Base-by-base conservation (phyloP, 2,113 vertebrate species). In the Gobio gobio region DNA sequence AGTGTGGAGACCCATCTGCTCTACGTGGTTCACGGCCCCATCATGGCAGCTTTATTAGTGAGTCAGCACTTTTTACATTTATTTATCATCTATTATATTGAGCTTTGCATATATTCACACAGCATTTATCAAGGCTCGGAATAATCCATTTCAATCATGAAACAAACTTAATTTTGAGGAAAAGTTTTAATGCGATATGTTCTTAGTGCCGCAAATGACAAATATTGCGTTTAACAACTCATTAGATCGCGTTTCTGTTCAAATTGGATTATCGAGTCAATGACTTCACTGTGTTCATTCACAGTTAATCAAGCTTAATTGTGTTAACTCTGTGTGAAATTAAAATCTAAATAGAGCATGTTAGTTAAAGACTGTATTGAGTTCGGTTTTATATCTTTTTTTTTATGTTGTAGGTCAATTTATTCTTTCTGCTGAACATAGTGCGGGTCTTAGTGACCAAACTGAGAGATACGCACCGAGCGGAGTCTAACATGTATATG, bases 381-480 rank as follows among this genome's bases (percentile, higher is more conserved):
- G 22, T 24, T 33, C 20, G 20, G 47, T 72, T 18, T 58, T 9
- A 14, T 14, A 2, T 72, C 6, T 26, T 64, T 87, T 3, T 78
- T 79, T 91, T 85, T 89, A 4, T 82, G 63, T 90, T 90, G 1
- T 92, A 99, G 98, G 96, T 99, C 83, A 99, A 99, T 85, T 96
- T 99, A 83, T 99, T 99, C 94, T 99, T 99, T 89, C 90, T 99
- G 88, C 95, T 99, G 24, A 99, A 99, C 84, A 99, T 99, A 10
- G 96, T 99, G 45, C 94, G 98, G 26, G 98, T 99, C 83, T 90
- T 99, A 75, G 97, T 99, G 89, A 97, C 95, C 78, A 99, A 99
- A 89, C 90, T 99, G 64, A 94, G 96, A 87, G 95, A 99, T 59
- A 97, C 96, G 0, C 98, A 98, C 85, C 95, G 96, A 16, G 95